Conservation (phyloP, 2,888 invertebrate genomes). For the Coremacera marginata region DNA sequence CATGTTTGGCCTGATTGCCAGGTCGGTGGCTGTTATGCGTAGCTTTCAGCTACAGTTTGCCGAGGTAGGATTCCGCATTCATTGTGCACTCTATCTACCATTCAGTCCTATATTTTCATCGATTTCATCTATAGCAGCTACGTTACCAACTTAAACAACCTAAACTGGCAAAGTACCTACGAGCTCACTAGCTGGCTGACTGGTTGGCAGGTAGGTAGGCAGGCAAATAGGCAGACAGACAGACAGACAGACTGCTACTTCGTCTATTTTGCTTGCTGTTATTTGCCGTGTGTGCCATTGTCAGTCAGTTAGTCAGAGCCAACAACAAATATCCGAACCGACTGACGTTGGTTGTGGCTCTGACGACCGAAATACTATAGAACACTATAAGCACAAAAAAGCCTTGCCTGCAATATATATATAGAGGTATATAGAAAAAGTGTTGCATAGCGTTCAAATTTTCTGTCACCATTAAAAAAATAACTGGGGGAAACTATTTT, state of each 20-base stretch:
- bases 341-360: conserved; percentile 44
- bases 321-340: conserved; percentile 38
- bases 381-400: background rate
- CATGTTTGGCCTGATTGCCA: conserved; percentile 3
- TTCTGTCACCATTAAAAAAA: background rate
- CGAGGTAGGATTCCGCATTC: conserved; percentile 24
- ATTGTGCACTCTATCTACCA: conserved; percentile 51
- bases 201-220: conserved; percentile 17
- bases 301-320: conserved; percentile 30
- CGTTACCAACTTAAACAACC: conserved; percentile 34
- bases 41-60: conserved; percentile 38
- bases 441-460: background rate
- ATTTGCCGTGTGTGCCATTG: conserved; percentile 35
- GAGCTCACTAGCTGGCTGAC: background rate
- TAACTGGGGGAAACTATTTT: no score
- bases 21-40: conserved; percentile 38
- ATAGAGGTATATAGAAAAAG: background rate
- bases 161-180: conserved; percentile 13
- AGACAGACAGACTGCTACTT: background rate
- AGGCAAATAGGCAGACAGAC: background rate
- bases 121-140: conserved; percentile 64
- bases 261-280: conserved; percentile 35
- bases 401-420: conserved; percentile 7
- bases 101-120: conserved; percentile 64
- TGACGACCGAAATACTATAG: conserved; percentile 37